Evolutionary conservation across 2,888 invertebrate species (phyloP).

Genomic region (Tryphoninae sp.): DNA sequence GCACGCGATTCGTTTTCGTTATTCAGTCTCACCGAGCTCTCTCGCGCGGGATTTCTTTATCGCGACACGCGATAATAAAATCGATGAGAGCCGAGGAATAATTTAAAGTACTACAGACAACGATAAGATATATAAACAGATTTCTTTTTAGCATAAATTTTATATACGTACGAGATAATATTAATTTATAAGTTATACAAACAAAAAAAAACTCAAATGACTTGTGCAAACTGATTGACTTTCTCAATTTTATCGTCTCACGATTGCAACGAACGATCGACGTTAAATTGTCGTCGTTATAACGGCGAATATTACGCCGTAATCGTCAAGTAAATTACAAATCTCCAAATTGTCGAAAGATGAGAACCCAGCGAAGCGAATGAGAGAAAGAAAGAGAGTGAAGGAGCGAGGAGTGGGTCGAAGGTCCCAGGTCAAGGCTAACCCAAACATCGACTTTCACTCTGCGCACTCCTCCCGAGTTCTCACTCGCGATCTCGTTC

Average conservation of each 20-base stretch:
- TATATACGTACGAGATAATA: background rate
- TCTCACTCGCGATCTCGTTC: conserved; percentile 51
- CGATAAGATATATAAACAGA: background rate
- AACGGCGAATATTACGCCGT: too few species aligned
- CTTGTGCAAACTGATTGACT: too few species aligned
- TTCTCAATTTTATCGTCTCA: too few species aligned
- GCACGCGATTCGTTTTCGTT: conserved; percentile 47
- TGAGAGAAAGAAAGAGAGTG: conserved; percentile 37
- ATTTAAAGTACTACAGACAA: background rate
- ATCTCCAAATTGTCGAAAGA: too few species aligned
- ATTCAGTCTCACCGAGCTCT: conserved; percentile 41
- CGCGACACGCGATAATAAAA: conserved; percentile 14
- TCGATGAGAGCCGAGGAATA: conserved; percentile 5
- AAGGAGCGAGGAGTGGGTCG: conserved; percentile 65
- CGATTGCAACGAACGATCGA: too few species aligned
- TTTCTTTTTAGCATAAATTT: too few species aligned
- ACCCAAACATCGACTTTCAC: conserved; percentile 75
- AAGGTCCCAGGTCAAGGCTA: conserved; percentile 81
- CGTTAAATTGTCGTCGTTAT: too few species aligned
- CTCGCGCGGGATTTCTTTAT: background rate
- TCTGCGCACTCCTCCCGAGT: conserved; percentile 55
- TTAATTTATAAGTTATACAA: background rate
- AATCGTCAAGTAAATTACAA: too few species aligned
- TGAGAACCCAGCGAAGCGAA: too few species aligned
- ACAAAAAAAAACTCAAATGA: too few species aligned